Conservation (phyloP, 2,797 vertebrate genomes). For the Chrysocyon brachyurus region DNA sequence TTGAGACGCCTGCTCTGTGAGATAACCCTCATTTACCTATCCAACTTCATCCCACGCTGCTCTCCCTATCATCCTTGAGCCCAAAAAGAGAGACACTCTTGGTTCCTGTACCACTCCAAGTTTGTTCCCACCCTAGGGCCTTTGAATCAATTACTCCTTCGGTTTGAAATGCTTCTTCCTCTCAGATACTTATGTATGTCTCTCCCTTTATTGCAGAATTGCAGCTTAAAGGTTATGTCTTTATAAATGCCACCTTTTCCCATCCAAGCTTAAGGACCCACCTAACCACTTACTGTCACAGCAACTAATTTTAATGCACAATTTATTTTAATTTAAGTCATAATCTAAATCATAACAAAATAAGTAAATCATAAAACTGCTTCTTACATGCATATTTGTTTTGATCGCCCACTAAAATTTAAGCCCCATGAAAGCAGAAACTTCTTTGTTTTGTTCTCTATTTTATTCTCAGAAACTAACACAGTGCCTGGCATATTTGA, state of each 20-base stretch:
- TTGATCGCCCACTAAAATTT: neutral
- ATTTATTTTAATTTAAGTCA: neutral
- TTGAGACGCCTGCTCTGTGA: neutral
- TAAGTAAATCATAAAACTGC: neutral
- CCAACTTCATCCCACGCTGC: fast-evolving
- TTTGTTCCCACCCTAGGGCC: too few species aligned
- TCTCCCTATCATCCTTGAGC: too few species aligned
- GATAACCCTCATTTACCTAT: fast-evolving
- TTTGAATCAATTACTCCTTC: neutral
- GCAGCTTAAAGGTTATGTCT: neutral
- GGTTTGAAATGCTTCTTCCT: neutral
- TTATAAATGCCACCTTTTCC: neutral
- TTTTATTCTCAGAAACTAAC: neutral
- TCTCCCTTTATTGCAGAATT: neutral
- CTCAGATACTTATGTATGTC: neutral
- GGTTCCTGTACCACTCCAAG: too few species aligned
- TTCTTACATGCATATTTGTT: neutral
- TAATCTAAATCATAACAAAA: neutral
- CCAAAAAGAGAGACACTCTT: neutral
- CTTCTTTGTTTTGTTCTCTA: neutral
- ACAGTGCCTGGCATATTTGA: neutral
- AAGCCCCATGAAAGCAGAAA: neutral
- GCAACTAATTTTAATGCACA: neutral
- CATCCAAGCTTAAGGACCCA: neutral
- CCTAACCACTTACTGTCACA: neutral